A percentile compares a stretch with the other conserved stretches of the same genome.
These are phyloP conservation scores for Geococcyx californianus DNA, from an alignment of 2,113 vertebrate species.

Conservation along the genomic window DNA sequence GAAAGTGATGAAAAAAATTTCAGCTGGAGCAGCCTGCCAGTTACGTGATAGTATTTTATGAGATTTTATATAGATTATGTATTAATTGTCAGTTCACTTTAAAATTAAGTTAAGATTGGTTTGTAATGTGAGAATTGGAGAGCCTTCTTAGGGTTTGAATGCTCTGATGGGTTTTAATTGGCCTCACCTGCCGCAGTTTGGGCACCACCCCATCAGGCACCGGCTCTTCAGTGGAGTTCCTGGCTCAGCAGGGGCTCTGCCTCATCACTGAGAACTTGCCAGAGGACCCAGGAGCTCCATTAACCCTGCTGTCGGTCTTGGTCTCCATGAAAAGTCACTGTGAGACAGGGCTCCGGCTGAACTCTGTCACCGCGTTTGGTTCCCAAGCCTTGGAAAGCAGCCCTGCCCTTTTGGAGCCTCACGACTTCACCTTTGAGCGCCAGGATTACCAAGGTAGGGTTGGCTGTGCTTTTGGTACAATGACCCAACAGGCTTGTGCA, in stretches of 20 bases:
- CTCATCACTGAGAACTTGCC: fast-evolving
- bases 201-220: fast-evolving
- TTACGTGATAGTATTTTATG: fast-evolving
- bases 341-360: fast-evolving
- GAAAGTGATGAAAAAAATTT: not conserved
- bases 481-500: fast-evolving
- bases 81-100: not conserved
- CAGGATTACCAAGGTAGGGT: fast-evolving
- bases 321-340: fast-evolving
- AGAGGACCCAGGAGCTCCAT: fast-evolving
- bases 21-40: not conserved
- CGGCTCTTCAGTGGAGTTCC: fast-evolving
- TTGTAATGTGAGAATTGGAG: no score
- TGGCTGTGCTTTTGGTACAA: fast-evolving
- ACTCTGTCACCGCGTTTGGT: fast-evolving
- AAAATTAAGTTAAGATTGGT: not conserved
- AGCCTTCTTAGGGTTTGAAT: not conserved
- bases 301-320: not conserved
- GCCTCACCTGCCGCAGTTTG: not conserved
- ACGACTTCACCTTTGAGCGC: not conserved
- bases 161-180: fast-evolving
- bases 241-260: fast-evolving
- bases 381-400: fast-evolving
- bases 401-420: fast-evolving
- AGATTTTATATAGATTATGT: not conserved